Conservation (phyloP, 2,888 invertebrate genomes). For the Stegana nigrithorax region DNA sequence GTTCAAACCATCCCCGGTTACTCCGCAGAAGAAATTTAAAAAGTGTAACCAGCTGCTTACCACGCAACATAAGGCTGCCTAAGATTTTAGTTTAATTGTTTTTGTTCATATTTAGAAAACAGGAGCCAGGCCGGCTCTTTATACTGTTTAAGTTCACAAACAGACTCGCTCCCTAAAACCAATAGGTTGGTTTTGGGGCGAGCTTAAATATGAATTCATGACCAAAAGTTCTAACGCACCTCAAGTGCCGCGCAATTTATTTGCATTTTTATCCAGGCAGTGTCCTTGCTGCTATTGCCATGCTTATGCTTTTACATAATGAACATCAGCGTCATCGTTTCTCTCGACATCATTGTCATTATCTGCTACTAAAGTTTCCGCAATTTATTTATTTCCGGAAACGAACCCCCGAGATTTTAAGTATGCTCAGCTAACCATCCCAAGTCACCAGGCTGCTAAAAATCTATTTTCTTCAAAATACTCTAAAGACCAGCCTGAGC, state of each 20-base stretch:
- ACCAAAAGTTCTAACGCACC: slow-evolving; percentile 25
- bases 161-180: no score
- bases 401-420: slow-evolving; percentile 56
- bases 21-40: neutral
- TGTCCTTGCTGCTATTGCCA: neutral
- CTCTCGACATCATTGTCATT: slow-evolving; percentile 7
- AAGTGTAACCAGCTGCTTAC: slow-evolving; percentile 1
- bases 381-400: slow-evolving; percentile 56
- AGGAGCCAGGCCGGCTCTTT: no score
- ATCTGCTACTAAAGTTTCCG: slow-evolving; percentile 34
- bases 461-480: neutral
- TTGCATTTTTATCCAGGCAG: slow-evolving; percentile 29
- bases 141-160: no score
- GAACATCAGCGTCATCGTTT: slow-evolving; percentile 19
- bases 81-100: no score
- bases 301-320: neutral
- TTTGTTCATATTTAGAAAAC: no score
- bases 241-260: slow-evolving; percentile 46
- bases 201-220: slow-evolving; percentile 5
- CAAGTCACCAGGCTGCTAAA: neutral
- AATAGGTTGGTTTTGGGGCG: no score
- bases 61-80: neutral
- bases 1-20: neutral
- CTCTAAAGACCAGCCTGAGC: neutral
- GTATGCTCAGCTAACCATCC: slow-evolving; percentile 31